These are phyloP conservation scores for Eucidaris tribuloides DNA, from an alignment of 35 echinoderm and acorn worm genomes.

Conservation along the genomic window DNA sequence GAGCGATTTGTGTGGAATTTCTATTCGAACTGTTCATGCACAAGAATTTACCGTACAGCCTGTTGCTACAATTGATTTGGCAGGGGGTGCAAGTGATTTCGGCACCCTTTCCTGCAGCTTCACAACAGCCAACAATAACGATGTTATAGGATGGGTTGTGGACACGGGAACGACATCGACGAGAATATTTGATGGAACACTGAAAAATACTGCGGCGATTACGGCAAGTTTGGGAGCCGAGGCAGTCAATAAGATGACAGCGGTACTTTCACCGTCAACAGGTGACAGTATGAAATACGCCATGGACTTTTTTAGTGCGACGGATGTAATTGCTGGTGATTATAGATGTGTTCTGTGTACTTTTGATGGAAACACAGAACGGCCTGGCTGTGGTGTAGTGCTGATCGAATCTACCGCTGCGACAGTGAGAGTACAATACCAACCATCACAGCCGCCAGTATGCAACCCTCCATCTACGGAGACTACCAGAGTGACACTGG, in stretches of 20 bases:
- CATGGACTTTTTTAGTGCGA: neutral
- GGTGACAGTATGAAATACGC: neutral
- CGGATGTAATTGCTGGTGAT: neutral
- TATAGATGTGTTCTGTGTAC: slow-evolving; percentile 32
- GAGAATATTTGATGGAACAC: neutral
- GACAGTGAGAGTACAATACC: neutral
- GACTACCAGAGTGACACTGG: neutral
- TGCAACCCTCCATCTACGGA: neutral
- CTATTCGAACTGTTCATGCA: too few species aligned
- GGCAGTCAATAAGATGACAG: neutral
- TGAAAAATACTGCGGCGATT: neutral
- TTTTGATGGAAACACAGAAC: neutral
- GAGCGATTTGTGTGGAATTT: too few species aligned
- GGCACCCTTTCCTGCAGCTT: neutral
- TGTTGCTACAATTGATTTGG: too few species aligned
- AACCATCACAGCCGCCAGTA: neutral
- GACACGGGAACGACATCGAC: neutral
- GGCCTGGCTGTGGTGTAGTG: neutral
- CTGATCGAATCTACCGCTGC: slow-evolving; percentile 6
- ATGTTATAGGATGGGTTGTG: neutral
- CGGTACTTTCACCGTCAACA: neutral
- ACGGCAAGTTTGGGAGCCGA: neutral
- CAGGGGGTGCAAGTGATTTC: too few species aligned
- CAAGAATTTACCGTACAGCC: too few species aligned
- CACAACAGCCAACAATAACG: neutral